These are phyloP conservation scores for Hyla sarda DNA, from an alignment of 2,113 vertebrate species.

Conservation along the genomic window DNA sequence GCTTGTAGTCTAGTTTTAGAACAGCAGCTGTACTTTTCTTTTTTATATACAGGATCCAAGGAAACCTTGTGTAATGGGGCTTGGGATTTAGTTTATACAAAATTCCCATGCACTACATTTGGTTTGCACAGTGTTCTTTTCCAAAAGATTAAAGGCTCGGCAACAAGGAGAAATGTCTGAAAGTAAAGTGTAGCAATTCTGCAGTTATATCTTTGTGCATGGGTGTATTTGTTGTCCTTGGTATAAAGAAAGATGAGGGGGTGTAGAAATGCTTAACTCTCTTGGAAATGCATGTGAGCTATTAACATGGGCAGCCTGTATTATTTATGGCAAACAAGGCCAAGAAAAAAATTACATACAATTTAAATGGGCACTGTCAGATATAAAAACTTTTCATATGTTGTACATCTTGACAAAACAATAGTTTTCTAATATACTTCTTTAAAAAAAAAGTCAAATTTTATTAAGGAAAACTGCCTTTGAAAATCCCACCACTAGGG, in stretches of 20 bases:
- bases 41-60: background rate
- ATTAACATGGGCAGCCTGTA: too few species aligned
- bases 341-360: too few species aligned
- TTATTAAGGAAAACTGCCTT: too few species aligned
- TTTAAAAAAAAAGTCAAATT: too few species aligned
- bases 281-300: background rate
- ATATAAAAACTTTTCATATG: too few species aligned
- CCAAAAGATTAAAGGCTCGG: constrained; percentile 9
- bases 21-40: constrained; percentile 8
- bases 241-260: background rate
- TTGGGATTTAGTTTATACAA: background rate
- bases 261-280: background rate
- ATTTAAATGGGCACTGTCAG: too few species aligned
- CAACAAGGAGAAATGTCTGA: constrained; percentile 9
- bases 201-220: background rate
- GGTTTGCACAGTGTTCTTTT: constrained; percentile 20
- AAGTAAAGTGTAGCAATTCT: background rate
- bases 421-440: too few species aligned
- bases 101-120: constrained; percentile 16
- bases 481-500: too few species aligned
- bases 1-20: background rate
- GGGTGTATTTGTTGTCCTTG: background rate
- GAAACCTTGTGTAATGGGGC: background rate
- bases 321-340: too few species aligned
- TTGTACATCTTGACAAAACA: too few species aligned